Evolutionary conservation across 2,113 vertebrate species (phyloP), one percentile per base, ranked within the genome.

Genomic region (Mus spicilegus): DNA sequence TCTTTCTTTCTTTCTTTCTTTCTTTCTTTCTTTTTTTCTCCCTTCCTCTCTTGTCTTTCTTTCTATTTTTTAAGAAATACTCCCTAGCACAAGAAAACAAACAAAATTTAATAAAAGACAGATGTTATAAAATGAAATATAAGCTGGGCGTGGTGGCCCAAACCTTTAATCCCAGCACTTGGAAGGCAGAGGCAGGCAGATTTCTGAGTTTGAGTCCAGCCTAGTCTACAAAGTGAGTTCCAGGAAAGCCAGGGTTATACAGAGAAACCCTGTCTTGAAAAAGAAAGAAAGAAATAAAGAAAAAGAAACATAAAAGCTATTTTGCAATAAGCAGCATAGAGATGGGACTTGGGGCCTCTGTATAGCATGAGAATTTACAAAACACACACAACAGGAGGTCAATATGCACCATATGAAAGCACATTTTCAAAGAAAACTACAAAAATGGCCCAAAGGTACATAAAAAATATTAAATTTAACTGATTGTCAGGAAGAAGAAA

Each of bases 11-110:
- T 56, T 17, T 56, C 14, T 17, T 12, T 30, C 3, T 51, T 7
- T 22, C 9, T 17, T 2, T 49, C 0, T 9, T 7, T 1, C 20
- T 24, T 4, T 17, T 1, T 51, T 14, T 42, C 3, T 16, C 6
- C 16, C 0, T 9, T 16, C 0, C 9, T 24, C 1, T 42, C 19
- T 22, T 5, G 0, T 51, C 17, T 33, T 14, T 19, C 4, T 78
- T 16, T 24, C 4, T 78, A 30, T 51, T 17, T 39, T 67, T 19
- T 54, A n/a, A 22, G 51, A 14, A 69, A 39, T 77, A n/a, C 3
- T 24, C 42, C 30, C 14, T 56, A 54, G 17, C 22, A 67, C 24
- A 80, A 4, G 46, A 69, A 78, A 54, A 36, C 13, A n/a, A 17
- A 63, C 20, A 54, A 70, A 70, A 56, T 36, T 3, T 3, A 51